Percentiles rank a stretch among this genome's conserved stretches.
Evolutionary conservation across 2,113 vertebrate genomes (phyloP).

Genomic region (Saiga tatarica): DNA sequence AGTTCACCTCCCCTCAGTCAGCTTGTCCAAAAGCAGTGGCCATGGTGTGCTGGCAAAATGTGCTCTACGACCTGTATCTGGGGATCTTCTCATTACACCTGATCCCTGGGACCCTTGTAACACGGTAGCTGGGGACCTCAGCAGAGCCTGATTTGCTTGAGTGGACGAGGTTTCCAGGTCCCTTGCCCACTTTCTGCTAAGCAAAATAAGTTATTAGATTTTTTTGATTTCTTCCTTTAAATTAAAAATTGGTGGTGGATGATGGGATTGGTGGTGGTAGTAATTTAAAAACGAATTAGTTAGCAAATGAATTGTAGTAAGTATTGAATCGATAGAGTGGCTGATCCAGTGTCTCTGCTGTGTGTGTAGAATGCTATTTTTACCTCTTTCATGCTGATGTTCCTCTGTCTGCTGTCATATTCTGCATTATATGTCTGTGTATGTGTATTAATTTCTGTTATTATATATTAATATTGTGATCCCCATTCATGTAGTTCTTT

Average conservation of each 20-base stretch:
- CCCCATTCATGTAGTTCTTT: background rate
- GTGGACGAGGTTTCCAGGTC: background rate
- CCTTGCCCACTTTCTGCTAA: background rate
- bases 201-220: background rate
- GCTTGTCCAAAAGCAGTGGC: background rate
- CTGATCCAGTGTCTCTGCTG: background rate
- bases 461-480: background rate
- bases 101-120: background rate
- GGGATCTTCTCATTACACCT: background rate
- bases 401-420: background rate
- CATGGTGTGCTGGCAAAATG: background rate
- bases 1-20: background rate
- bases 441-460: background rate
- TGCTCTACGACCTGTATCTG: background rate
- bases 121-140: background rate
- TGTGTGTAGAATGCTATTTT: background rate
- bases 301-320: background rate
- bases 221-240: background rate
- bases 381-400: background rate
- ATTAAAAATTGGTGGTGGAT: background rate
- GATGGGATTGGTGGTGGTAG: background rate
- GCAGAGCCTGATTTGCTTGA: background rate
- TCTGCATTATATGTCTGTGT: background rate
- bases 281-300: conserved; percentile 30
- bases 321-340: background rate